Percentiles rank a stretch among this genome's conserved stretches.
These are phyloP conservation scores for Ormyrus nitidulus DNA, from an alignment of 2,888 invertebrate genomes.

Conservation along the genomic window DNA sequence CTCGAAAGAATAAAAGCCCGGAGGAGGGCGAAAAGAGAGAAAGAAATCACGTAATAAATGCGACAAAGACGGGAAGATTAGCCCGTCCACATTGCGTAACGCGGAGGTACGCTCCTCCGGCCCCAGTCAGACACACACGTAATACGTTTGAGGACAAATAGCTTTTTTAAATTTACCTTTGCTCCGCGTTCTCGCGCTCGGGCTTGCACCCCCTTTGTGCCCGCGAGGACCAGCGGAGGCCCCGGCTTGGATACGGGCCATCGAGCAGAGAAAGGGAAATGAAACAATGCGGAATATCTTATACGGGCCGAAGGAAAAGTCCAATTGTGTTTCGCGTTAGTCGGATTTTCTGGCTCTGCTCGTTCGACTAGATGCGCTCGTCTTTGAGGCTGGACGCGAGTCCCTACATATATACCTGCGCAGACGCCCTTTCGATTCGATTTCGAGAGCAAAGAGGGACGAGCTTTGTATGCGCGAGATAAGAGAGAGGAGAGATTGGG, in stretches of 20 bases:
- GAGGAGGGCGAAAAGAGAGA: too few relatives aligned
- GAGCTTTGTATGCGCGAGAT: conserved; percentile 24
- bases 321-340: conserved; percentile 53
- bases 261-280: conserved; percentile 59
- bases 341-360: conserved; percentile 40
- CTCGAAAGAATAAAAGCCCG: too few relatives aligned
- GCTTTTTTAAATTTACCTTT: conserved; percentile 59
- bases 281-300: conserved; percentile 66
- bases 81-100: too few relatives aligned
- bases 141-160: conserved; percentile 61
- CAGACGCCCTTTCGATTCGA: conserved; percentile 28
- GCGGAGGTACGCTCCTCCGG: too few relatives aligned
- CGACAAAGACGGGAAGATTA: too few relatives aligned
- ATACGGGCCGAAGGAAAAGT: conserved; percentile 57
- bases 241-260: conserved; percentile 67
- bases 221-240: not conserved
- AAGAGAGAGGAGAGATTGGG: conserved; percentile 13
- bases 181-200: conserved; percentile 47
- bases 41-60: too few relatives aligned
- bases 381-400: conserved; percentile 9
- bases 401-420: not conserved
- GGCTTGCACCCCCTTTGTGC: not conserved
- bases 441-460: conserved; percentile 6
- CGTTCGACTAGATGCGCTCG: conserved; percentile 1
- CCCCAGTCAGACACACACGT: conserved; percentile 22